phyloP scores from a whole-genome alignment of 2,888 invertebrate species.

The Chymomyza amoena region DNA sequence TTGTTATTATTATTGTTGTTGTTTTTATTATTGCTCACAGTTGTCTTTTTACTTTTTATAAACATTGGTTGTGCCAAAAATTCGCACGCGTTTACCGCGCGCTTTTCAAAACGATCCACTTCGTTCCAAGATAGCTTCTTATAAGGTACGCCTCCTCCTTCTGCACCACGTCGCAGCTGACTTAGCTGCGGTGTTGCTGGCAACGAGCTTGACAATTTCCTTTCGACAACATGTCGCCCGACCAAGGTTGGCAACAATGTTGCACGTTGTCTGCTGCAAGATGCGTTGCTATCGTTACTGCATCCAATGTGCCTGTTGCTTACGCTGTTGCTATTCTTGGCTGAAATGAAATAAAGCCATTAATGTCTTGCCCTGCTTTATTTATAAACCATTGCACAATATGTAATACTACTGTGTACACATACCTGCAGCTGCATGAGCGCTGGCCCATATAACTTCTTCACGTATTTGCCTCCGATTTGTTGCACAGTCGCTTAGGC shows the following conservation, averaged over 20 bases:
- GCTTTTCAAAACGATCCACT: slow-evolving; percentile 18
- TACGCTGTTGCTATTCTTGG: slow-evolving; percentile 28
- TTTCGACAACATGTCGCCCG: not conserved
- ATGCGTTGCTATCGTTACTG: slow-evolving; percentile 1
- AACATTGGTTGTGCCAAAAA: slow-evolving; percentile 3
- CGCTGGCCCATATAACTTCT: slow-evolving; percentile 52
- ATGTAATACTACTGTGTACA: not conserved
- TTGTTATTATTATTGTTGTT: slow-evolving; percentile 27
- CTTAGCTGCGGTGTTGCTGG: slow-evolving; percentile 64
- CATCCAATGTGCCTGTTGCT: slow-evolving; percentile 21
- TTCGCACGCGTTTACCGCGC: slow-evolving; percentile 6
- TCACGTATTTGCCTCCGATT: slow-evolving; percentile 39
- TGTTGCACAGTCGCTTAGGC: not conserved
- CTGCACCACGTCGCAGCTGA: slow-evolving; percentile 50
- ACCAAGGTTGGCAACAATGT: slow-evolving; percentile 10
- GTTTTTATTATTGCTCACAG: slow-evolving; percentile 13
- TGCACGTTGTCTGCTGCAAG: not conserved
- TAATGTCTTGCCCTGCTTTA: slow-evolving; percentile 1
- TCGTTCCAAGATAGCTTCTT: slow-evolving; percentile 51
- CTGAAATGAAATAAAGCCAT: slow-evolving; percentile 22
- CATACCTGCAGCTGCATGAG: slow-evolving; percentile 38
- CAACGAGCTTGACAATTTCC: slow-evolving; percentile 56
- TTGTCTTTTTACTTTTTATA: slow-evolving; percentile 2
- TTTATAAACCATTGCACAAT: slow-evolving; percentile 4
- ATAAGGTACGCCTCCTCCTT: slow-evolving; percentile 46